Base-by-base conservation (phyloP, 1,140 invertebrate species). In the Bombus vancouverensis region DNA sequence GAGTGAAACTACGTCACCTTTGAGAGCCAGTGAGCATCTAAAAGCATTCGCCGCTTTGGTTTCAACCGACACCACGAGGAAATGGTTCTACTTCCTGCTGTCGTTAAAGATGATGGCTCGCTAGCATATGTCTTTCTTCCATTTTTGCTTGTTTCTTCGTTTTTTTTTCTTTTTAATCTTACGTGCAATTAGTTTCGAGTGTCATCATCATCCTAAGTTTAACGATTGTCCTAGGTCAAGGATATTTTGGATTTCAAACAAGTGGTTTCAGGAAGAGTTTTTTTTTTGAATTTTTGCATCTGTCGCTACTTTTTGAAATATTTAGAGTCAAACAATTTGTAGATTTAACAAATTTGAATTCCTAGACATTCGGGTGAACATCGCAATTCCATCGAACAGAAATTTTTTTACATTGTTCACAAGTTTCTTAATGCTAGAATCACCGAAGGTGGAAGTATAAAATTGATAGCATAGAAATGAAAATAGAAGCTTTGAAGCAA, bases 1-100 rank as follows among this genome's bases (percentile, higher is more conserved):
- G 66, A 82, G 82, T 89, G 87, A 92, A 92, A 84, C 85, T 81
- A n/a, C 81, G 57, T 85, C 78, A 77, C n/a, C 70, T 85, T 81
- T 87, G 65, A 84, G 81, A 85, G 71, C 73, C 59, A 47, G 10
- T 18, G 44, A 34, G 47, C 68, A 53, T 78, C 75, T 90, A 83
- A 90, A 90, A 90, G 89, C 88, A 77, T 80, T 90, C 71, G 78
- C 79, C 44, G n/a, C 44, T 37, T 72, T 70, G 18, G 39, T 18
- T 70, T 76, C 42, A 59, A n/a, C 37, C 13, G 37, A 18, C 25
- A 59, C 34, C 12, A 8, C 34, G 70, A 62, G 66, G 77, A 79
- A 83, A 53, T 59, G 32, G 74, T 76, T 76, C 53, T 12, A 76
- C 74, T 76, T 76, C 74, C 74, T 37, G 34, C 53, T 59, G 53